phyloP scores from a whole-genome alignment of 2,113 vertebrate species.

The Reinhardtius hippoglossoides region DNA sequence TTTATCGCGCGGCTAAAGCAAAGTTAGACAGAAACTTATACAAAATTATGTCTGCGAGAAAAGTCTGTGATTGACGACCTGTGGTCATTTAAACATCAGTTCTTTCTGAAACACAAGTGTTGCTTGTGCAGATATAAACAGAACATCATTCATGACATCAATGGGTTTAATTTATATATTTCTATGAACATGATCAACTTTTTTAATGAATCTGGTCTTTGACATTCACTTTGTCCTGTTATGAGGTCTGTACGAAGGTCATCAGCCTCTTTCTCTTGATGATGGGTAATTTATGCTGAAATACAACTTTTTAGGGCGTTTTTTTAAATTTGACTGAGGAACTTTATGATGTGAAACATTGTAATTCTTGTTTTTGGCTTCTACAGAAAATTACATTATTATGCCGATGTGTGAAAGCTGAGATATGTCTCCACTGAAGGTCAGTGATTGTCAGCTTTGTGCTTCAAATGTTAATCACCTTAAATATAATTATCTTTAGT shows the following conservation, averaged over 20 bases:
- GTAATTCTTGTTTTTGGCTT: neutral
- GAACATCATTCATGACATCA: neutral
- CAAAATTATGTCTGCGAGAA: neutral
- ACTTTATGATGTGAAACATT: neutral
- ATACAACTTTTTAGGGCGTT: neutral
- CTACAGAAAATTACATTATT: neutral
- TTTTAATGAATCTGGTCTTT: neutral
- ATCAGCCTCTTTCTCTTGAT: neutral
- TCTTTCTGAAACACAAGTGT: no score
- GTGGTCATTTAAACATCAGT: no score
- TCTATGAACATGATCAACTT: neutral
- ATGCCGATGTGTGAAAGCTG: neutral
- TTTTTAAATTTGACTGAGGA: neutral
- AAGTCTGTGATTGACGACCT: no score
- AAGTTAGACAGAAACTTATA: neutral
- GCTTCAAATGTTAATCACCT: neutral
- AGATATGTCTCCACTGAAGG: neutral
- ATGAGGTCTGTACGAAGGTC: neutral
- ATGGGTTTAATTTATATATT: neutral
- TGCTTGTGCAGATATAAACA: neutral
- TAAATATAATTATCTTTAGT: neutral
- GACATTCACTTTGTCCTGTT: neutral
- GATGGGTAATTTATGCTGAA: neutral
- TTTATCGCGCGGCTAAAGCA: neutral
- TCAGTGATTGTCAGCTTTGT: neutral